Evolutionary conservation across 2,888 invertebrate genomes (phyloP).

Genomic region (Heliconius sara): DNA sequence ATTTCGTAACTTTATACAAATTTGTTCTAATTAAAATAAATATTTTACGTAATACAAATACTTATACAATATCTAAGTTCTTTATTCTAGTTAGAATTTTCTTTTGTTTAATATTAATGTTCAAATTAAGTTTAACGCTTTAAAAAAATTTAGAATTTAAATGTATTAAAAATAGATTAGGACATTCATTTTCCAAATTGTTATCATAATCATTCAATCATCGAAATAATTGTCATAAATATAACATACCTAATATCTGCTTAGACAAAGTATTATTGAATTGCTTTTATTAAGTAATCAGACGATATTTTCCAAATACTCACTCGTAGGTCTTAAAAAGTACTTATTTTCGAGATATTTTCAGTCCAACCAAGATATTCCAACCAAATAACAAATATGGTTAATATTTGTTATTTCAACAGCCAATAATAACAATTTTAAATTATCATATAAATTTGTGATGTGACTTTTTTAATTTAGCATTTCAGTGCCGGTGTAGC

Average conservation of each 20-base stretch:
- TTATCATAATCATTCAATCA: no score
- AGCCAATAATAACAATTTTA: not conserved
- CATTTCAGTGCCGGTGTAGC: constrained; percentile 43
- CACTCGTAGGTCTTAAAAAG: not conserved
- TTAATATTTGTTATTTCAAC: not conserved
- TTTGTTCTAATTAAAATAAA: not conserved
- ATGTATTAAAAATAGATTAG: not conserved
- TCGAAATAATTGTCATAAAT: no score
- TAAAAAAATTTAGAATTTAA: not conserved
- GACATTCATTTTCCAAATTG: not conserved
- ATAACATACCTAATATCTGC: no score
- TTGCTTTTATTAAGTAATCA: no score
- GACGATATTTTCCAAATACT: not conserved
- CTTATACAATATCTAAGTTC: not conserved
- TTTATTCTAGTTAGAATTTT: no score
- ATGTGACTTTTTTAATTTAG: constrained; percentile 11
- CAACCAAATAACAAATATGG: no score
- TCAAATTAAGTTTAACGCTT: no score
- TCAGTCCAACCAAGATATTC: not conserved
- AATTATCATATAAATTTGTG: not conserved
- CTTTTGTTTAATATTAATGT: no score
- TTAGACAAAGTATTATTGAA: no score
- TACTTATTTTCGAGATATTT: not conserved
- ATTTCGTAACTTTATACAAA: constrained; percentile 4
- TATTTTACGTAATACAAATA: not conserved